Conservation (phyloP, 92 coral and sea anemone species). For the Blastomussa wellsi region DNA sequence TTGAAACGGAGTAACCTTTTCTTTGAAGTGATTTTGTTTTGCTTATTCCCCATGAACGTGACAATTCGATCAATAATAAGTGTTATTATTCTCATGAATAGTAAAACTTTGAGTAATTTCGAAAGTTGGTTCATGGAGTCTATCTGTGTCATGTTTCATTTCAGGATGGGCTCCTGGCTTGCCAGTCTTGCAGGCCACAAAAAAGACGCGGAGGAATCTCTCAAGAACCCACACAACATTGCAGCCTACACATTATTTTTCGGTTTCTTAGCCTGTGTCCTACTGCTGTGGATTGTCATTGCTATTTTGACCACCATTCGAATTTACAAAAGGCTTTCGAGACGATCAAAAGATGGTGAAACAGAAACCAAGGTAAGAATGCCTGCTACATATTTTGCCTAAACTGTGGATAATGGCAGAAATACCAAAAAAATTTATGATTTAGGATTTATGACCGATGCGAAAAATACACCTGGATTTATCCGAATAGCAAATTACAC, state of each 20-base stretch:
- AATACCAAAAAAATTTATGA: too few species aligned
- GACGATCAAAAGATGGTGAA: not conserved
- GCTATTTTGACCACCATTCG: conserved; percentile 19
- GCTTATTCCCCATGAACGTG: too few species aligned
- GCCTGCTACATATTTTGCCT: not conserved
- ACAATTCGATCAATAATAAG: too few species aligned
- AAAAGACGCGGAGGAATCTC: not conserved
- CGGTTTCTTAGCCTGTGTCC: conserved; percentile 3
- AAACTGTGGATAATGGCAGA: not conserved
- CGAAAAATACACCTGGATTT: too few species aligned
- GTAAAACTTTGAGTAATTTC: too few species aligned
- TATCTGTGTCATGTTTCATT: not conserved
- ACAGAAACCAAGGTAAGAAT: conserved; percentile 20
- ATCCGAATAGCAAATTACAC: too few species aligned
- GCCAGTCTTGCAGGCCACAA: conserved; percentile 31
- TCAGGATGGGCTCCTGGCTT: conserved; percentile 30
- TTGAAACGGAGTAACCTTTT: too few species aligned
- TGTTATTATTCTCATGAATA: too few species aligned
- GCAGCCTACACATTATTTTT: conserved; percentile 18
- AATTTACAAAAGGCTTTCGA: conserved; percentile 1
- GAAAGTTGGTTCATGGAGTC: too few species aligned
- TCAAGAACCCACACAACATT: conserved; percentile 14
- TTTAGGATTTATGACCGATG: too few species aligned
- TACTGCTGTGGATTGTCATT: conserved; percentile 14
- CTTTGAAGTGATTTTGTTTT: too few species aligned